Percentiles rank a stretch among this genome's conserved stretches.
Evolutionary conservation across 92 coral and sea anemone genomes (phyloP).

Genomic region (Pocillopora meandrina): DNA sequence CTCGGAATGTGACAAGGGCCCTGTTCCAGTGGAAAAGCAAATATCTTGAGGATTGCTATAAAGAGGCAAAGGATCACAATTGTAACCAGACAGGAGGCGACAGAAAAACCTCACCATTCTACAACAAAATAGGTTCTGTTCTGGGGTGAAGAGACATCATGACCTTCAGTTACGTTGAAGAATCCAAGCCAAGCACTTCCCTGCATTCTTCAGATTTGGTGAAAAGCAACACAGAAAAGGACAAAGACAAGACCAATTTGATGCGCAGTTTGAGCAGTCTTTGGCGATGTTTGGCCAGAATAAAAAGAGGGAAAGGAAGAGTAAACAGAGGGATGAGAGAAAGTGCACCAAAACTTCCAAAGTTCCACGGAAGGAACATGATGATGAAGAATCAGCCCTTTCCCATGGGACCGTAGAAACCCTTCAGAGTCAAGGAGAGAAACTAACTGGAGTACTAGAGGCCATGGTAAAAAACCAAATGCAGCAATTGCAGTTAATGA

Average conservation of each 20-base stretch:
- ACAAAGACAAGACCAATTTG: neutral
- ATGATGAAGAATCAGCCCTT: neutral
- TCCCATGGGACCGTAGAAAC: slow-evolving; percentile 9
- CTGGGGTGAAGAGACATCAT: neutral
- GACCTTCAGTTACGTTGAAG: neutral
- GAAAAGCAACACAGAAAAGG: neutral
- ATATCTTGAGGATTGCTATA: slow-evolving; percentile 36
- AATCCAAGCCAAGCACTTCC: neutral
- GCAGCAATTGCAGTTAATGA: slow-evolving; percentile 41
- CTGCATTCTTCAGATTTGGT: neutral
- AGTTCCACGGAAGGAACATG: slow-evolving; percentile 3
- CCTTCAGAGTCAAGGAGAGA: slow-evolving; percentile 26
- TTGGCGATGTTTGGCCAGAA: slow-evolving; percentile 2
- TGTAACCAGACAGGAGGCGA: slow-evolving; percentile 18
- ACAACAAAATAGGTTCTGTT: slow-evolving; percentile 16
- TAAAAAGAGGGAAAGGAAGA: slow-evolving; percentile 5
- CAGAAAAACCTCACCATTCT: slow-evolving; percentile 24
- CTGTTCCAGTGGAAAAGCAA: slow-evolving; percentile 32
- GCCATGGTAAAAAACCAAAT: slow-evolving; percentile 41
- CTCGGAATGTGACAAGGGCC: slow-evolving; percentile 11
- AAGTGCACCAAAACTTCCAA: slow-evolving; percentile 3
- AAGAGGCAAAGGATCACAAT: slow-evolving; percentile 43
- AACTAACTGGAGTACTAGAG: slow-evolving; percentile 31
- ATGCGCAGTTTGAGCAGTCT: neutral
- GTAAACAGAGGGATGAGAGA: neutral